phyloP scores from a whole-genome alignment of 2,888 invertebrate species.

The Aphidoletes aphidimyza region DNA sequence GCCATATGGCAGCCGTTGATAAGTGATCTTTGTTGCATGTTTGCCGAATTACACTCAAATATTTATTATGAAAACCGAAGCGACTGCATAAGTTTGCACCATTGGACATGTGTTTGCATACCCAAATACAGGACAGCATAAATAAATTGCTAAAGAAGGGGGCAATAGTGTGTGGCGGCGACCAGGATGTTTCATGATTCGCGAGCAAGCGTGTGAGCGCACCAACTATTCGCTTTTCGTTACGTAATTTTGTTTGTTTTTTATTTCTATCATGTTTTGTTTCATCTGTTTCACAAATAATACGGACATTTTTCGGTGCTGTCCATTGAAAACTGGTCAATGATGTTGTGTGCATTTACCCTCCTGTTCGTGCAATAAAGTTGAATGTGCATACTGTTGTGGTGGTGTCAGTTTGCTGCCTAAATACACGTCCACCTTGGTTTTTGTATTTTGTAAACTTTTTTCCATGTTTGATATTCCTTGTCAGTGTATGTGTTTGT shows the following conservation, averaged over 20 bases:
- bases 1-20: conserved; percentile 35
- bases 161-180: background rate
- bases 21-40: conserved; percentile 15
- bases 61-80: background rate
- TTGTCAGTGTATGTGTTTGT: background rate
- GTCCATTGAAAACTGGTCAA: background rate
- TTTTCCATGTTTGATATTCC: background rate
- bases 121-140: background rate
- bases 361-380: background rate
- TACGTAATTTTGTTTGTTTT: no score
- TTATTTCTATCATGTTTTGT: background rate
- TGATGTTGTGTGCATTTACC: background rate
- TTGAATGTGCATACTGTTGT: background rate
- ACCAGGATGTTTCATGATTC: background rate
- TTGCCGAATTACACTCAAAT: conserved; percentile 13
- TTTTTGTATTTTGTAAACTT: background rate
- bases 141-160: background rate
- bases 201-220: no score
- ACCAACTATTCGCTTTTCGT: no score
- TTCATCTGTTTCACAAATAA: no score
- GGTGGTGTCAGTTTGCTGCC: background rate
- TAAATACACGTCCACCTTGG: background rate
- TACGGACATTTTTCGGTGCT: background rate
- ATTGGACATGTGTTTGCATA: conserved; percentile 3
- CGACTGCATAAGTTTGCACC: background rate